Percentiles rank a stretch among this genome's conserved stretches.
Evolutionary conservation across 1,140 invertebrate species (phyloP).

Genomic region (Solen grandis): DNA sequence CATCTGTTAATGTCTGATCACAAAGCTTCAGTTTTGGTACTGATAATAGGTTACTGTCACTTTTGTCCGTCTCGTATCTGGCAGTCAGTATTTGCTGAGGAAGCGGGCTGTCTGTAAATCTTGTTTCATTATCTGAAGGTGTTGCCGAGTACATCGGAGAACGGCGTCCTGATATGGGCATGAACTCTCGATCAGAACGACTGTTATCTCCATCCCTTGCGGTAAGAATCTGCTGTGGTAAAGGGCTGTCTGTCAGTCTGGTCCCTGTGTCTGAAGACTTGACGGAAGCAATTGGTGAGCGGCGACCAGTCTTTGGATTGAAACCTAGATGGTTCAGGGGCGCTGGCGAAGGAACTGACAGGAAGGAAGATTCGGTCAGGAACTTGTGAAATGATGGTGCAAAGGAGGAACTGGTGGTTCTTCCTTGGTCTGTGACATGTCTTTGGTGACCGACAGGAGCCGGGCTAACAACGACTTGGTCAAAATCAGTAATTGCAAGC

Average conservation of each 20-base stretch:
- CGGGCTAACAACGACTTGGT: not conserved
- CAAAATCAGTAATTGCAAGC: constrained; percentile 13
- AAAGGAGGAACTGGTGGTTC: constrained; percentile 1
- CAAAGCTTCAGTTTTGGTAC: not conserved
- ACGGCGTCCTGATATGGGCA: too few relatives aligned
- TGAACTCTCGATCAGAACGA: too few relatives aligned
- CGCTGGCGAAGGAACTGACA: not conserved
- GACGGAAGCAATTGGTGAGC: not conserved
- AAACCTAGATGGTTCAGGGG: not conserved
- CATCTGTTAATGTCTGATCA: not conserved
- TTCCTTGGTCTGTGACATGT: constrained; percentile 37
- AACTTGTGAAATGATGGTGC: constrained; percentile 11
- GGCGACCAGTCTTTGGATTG: not conserved
- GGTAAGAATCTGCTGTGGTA: too few relatives aligned
- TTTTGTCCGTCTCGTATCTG: not conserved
- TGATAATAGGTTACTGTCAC: not conserved
- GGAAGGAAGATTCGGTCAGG: not conserved
- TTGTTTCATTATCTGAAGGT: too few relatives aligned
- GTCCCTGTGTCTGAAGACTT: constrained; percentile 1
- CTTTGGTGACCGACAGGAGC: constrained; percentile 18
- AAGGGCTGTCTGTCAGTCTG: not conserved
- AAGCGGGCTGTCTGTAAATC: too few relatives aligned
- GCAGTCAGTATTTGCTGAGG: constrained; percentile 8
- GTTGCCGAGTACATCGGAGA: not conserved
- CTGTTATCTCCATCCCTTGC: too few relatives aligned